phyloP scores from a whole-genome alignment of 2,888 invertebrate species.

The Mayetiola destructor region DNA sequence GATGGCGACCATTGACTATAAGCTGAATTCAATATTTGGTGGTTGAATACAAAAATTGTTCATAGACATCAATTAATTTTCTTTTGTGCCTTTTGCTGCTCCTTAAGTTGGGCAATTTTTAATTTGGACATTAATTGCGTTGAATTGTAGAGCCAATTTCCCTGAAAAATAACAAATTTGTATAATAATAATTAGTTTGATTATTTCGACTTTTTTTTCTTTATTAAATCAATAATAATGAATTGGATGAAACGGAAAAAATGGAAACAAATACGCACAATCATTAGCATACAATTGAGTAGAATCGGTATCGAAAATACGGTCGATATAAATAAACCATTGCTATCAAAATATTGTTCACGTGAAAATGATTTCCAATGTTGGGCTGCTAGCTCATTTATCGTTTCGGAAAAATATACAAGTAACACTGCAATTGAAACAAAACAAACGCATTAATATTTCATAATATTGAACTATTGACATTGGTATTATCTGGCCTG shows the following conservation, averaged over 20 bases:
- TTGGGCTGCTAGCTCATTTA: constrained; percentile 75
- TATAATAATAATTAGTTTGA: constrained; percentile 18
- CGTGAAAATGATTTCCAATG: constrained; percentile 79
- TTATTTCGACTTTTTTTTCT: not conserved
- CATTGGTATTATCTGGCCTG: not conserved
- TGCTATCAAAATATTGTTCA: constrained; percentile 88
- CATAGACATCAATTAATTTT: no score
- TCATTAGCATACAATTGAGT: constrained; percentile 83
- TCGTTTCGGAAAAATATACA: constrained; percentile 80
- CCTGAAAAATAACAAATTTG: constrained; percentile 33
- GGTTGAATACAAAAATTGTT: no score
- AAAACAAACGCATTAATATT: constrained; percentile 18
- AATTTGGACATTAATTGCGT: constrained; percentile 75
- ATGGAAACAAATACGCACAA: constrained; percentile 50
- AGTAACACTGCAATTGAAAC: constrained; percentile 60
- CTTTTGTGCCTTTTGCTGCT: not conserved
- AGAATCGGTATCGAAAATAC: constrained; percentile 88
- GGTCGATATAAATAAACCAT: constrained; percentile 84
- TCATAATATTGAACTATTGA: not conserved
- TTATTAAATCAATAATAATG: not conserved
- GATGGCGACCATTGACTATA: no score
- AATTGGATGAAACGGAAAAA: not conserved
- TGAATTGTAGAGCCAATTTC: constrained; percentile 79
- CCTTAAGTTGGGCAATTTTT: constrained; percentile 57
- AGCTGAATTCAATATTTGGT: no score